phyloP scores from a whole-genome alignment of 2,113 vertebrate genomes.

The Cisticola juncidis region DNA sequence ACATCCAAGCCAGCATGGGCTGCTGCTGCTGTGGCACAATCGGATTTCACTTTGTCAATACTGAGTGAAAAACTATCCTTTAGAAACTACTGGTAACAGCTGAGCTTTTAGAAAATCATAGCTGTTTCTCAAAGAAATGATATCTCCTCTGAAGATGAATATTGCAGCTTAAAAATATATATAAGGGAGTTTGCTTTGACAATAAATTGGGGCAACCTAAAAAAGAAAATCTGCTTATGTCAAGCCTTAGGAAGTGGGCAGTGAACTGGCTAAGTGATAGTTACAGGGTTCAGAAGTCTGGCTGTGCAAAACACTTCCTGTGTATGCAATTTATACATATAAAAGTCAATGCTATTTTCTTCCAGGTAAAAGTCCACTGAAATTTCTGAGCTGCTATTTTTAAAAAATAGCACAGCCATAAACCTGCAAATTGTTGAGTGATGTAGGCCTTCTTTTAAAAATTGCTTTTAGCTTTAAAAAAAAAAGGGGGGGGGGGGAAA shows the following conservation, averaged over 20 bases:
- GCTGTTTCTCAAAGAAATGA: background rate
- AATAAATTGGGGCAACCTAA: background rate
- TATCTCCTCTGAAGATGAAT: background rate
- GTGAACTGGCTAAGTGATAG: background rate
- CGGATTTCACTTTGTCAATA: background rate
- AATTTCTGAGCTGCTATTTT: background rate
- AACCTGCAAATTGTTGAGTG: background rate
- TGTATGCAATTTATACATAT: background rate
- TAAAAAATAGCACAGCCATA: background rate
- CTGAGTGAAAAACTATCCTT: background rate
- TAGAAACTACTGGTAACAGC: background rate
- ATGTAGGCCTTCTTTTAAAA: background rate
- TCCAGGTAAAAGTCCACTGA: background rate
- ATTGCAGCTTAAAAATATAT: background rate
- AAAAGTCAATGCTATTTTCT: background rate
- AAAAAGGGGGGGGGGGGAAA: too few species aligned
- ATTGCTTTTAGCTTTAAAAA: background rate
- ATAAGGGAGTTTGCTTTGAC: background rate
- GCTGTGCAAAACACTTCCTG: background rate
- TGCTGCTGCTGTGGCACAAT: background rate
- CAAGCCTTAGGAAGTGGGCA: background rate
- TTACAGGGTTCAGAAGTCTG: background rate
- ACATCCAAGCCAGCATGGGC: background rate
- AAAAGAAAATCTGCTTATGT: background rate
- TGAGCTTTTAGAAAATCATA: background rate